Evolutionary conservation across 2,797 vertebrate genomes (phyloP).

Genomic region (Tinamus major): DNA sequence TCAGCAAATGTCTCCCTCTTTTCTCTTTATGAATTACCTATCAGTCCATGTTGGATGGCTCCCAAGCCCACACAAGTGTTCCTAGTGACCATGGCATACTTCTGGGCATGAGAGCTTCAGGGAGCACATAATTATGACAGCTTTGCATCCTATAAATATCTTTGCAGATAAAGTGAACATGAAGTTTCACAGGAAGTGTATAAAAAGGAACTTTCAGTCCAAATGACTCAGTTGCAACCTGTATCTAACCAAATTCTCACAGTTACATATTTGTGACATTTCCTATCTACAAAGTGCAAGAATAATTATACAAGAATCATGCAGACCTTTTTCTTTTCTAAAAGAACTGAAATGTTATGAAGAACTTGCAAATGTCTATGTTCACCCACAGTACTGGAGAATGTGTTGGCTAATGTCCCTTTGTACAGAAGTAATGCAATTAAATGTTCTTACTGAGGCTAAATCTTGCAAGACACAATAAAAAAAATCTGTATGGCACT

Average conservation of each 20-base stretch:
- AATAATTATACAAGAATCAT: background rate
- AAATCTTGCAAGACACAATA: conserved; percentile 38
- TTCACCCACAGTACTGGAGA: background rate
- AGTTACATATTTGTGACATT: background rate
- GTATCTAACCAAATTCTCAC: background rate
- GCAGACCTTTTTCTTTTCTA: background rate
- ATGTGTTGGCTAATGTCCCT: background rate
- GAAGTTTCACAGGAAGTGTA: background rate
- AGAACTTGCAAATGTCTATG: background rate
- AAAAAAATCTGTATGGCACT: background rate
- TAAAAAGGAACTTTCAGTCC: background rate
- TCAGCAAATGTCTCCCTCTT: background rate
- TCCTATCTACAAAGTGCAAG: background rate
- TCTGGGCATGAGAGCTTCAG: background rate
- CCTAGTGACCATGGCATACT: conserved; percentile 1
- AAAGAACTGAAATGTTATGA: background rate
- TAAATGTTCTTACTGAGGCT: conserved; percentile 44
- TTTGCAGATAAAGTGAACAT: background rate
- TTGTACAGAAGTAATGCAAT: conserved; percentile 14
- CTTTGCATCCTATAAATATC: conserved; percentile 30
- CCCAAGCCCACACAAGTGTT: background rate
- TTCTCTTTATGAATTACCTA: conserved; percentile 30
- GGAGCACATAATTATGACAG: background rate
- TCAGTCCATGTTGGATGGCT: background rate
- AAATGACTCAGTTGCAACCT: background rate